Conservation (phyloP, 2,113 vertebrate species). For the Nymphicus hollandicus region DNA sequence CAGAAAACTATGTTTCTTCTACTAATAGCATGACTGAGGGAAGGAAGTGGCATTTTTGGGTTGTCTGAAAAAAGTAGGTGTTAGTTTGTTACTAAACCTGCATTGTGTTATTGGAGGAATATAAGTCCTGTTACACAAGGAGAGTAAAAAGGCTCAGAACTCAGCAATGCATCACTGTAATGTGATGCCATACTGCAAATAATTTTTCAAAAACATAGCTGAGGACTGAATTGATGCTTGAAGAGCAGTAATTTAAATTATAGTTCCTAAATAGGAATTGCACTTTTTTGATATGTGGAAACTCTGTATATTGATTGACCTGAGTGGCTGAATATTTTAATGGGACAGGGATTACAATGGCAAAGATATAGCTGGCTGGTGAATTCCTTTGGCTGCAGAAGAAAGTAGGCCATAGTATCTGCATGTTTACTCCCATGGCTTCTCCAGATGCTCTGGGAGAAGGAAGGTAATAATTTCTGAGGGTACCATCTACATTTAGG, state of each 20-base stretch:
- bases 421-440: not conserved
- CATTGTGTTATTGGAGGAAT: not conserved
- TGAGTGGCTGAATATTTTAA: not conserved
- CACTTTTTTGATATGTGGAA: not conserved
- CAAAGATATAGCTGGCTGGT: not conserved
- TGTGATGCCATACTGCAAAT: not conserved
- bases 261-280: not conserved
- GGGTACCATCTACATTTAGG: not conserved
- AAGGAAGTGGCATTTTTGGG: not conserved
- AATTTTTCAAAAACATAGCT: not conserved
- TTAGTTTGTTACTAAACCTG: not conserved
- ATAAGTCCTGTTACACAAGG: not conserved
- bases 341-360: not conserved
- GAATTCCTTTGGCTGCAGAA: not conserved
- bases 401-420: not conserved
- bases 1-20: not conserved
- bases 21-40: not conserved
- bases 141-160: not conserved
- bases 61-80: not conserved
- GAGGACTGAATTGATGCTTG: not conserved
- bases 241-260: not conserved
- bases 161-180: not conserved
- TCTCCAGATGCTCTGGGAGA: not conserved
- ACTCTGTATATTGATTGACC: not conserved
- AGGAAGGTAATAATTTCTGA: not conserved